Conservation (phyloP, 2,888 invertebrate genomes). For the Heterodera filipjevi region DNA sequence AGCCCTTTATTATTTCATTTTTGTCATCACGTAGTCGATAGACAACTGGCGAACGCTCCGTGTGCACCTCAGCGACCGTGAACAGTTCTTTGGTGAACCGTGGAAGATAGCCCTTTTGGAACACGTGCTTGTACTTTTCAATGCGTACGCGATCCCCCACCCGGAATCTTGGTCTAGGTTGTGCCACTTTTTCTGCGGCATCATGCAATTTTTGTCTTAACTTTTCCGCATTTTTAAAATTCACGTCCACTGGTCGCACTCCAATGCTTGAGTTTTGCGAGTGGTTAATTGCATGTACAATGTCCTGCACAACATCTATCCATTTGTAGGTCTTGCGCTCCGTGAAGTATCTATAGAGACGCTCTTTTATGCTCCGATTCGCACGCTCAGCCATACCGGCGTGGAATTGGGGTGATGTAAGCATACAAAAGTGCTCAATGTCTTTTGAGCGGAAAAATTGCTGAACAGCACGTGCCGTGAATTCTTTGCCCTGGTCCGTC, state of each 20-base stretch:
- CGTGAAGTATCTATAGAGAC: conserved; percentile 33
- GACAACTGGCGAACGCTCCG: background rate
- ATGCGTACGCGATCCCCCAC: too few species aligned
- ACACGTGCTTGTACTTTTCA: too few species aligned
- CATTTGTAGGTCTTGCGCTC: conserved; percentile 23
- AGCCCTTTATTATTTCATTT: conserved; percentile 8
- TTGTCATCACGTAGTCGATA: conserved; percentile 4
- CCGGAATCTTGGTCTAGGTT: too few species aligned
- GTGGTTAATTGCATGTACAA: conserved; percentile 29
- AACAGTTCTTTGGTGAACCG: too few species aligned
- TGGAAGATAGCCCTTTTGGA: too few species aligned
- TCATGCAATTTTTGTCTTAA: background rate
- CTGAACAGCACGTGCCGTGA: too few species aligned
- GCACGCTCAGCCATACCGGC: conserved; percentile 29
- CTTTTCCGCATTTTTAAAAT: conserved; percentile 10
- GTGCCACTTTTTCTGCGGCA: too few species aligned
- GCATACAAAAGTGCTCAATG: conserved; percentile 1
- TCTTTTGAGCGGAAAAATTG: too few species aligned
- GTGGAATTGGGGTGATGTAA: conserved; percentile 20
- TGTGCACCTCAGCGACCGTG: background rate
- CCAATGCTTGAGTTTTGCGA: conserved; percentile 23
- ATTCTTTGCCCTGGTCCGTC: too few species aligned
- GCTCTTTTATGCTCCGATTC: conserved; percentile 30
- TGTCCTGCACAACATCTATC: conserved; percentile 26
- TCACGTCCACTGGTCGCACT: conserved; percentile 16